phyloP scores from a whole-genome alignment of 2,888 invertebrate genomes.

The Plebejus argus region DNA sequence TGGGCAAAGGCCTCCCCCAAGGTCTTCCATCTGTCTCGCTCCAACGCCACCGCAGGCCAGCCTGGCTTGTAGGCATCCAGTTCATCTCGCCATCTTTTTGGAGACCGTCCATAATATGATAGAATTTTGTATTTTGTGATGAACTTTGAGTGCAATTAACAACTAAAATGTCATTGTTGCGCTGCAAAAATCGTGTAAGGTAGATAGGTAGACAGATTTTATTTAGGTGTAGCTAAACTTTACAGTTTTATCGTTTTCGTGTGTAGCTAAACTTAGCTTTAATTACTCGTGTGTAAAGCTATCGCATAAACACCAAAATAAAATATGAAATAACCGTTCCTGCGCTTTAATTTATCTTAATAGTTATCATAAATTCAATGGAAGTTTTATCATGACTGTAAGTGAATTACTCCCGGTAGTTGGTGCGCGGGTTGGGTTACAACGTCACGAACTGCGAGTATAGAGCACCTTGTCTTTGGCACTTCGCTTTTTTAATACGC shows the following conservation, averaged over 20 bases:
- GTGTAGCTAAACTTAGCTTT: background rate
- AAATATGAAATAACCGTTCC: constrained; percentile 11
- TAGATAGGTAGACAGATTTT: too few species aligned
- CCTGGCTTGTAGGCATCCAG: too few species aligned
- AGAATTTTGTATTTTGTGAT: too few species aligned
- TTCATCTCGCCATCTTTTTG: too few species aligned
- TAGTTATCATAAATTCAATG: constrained; percentile 37
- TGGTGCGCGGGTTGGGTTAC: constrained; percentile 55
- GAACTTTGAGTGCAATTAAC: too few species aligned
- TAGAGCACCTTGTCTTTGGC: constrained; percentile 18
- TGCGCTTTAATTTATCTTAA: constrained; percentile 30
- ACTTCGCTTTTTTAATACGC: background rate
- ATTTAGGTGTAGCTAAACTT: background rate
- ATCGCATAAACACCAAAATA: constrained; percentile 10
- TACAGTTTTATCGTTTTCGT: background rate
- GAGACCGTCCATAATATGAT: too few species aligned
- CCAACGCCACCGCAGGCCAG: too few species aligned
- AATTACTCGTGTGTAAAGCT: constrained; percentile 1
- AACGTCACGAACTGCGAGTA: constrained; percentile 53
- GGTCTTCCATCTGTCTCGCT: too few species aligned
- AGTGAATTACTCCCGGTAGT: constrained; percentile 43
- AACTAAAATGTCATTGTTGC: too few species aligned
- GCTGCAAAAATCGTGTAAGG: too few species aligned
- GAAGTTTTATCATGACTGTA: constrained; percentile 37
- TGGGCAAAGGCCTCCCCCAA: too few species aligned